Evolutionary conservation across 1,140 invertebrate genomes (phyloP).

Genomic region (Lepidostoma basale): DNA sequence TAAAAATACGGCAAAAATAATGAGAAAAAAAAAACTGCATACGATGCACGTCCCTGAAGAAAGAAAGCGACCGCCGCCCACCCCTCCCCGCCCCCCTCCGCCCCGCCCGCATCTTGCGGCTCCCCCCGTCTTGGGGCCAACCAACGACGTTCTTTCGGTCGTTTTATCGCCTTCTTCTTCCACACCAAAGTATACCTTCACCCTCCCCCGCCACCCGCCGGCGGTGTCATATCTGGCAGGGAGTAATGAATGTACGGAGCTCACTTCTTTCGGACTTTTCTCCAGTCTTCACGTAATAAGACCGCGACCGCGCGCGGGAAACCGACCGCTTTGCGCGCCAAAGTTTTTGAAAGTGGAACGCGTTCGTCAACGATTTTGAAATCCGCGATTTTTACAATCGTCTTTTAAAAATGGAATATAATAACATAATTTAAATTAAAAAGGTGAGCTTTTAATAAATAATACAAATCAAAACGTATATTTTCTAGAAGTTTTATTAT

Average conservation of each 20-base stretch:
- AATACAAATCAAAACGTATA: too few species aligned
- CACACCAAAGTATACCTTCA: slow-evolving; percentile 43
- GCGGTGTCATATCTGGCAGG: slow-evolving; percentile 38
- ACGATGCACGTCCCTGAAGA: slow-evolving; percentile 28
- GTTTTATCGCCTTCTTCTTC: slow-evolving; percentile 48
- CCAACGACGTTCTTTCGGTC: slow-evolving; percentile 48
- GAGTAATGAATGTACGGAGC: slow-evolving; percentile 44
- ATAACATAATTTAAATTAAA: too few species aligned
- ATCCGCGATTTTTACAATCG: too few species aligned
- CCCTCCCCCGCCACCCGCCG: not conserved
- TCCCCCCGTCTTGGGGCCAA: slow-evolving; percentile 47
- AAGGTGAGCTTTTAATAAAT: too few species aligned
- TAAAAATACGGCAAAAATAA: not conserved
- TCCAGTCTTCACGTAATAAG: slow-evolving; percentile 26
- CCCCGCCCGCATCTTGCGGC: slow-evolving; percentile 29
- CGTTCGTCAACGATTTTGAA: too few species aligned
- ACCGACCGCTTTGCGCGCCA: slow-evolving; percentile 24
- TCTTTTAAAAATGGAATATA: too few species aligned
- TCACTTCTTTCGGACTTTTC: slow-evolving; percentile 41
- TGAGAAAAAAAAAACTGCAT: slow-evolving; percentile 1
- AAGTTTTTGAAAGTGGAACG: not conserved
- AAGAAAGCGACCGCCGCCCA: slow-evolving; percentile 43
- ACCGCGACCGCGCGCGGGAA: slow-evolving; percentile 27
- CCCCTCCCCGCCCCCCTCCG: slow-evolving; percentile 39
- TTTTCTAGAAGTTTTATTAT: too few species aligned